Evolutionary conservation across 53 echinoderm and acorn worm species (phyloP).

Genomic region (Henricia sp.): DNA sequence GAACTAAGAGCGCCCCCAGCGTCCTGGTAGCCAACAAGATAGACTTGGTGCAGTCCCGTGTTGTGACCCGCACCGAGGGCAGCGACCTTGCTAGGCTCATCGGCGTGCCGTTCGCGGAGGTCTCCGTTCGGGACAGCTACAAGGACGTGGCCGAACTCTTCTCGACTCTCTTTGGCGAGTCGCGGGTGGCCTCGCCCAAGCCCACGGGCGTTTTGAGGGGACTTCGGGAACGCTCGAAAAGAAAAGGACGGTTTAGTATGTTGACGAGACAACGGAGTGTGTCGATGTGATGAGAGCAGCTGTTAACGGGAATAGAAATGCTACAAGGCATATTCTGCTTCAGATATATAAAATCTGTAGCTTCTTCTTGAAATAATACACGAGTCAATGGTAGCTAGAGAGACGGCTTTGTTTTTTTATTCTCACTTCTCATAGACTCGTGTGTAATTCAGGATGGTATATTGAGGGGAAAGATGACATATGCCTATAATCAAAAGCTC

Average conservation of each 20-base stretch:
- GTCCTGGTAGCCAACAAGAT: slow-evolving; percentile 53
- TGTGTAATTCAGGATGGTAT: no score
- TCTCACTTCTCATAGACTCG: no score
- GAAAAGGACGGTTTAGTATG: slow-evolving; percentile 33
- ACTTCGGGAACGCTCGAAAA: slow-evolving; percentile 21
- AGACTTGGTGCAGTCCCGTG: slow-evolving; percentile 51
- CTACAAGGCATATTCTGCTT: no score
- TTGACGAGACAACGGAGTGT: slow-evolving; percentile 48
- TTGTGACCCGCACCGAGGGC: slow-evolving; percentile 41
- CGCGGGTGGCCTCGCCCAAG: background rate
- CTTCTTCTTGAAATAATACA: no score
- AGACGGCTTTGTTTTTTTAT: no score
- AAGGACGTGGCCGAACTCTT: slow-evolving; percentile 44
- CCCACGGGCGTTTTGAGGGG: slow-evolving; percentile 32
- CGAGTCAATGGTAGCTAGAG: no score
- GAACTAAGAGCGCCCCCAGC: background rate
- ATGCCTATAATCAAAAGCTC: no score
- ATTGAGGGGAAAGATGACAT: no score
- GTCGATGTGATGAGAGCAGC: slow-evolving; percentile 54
- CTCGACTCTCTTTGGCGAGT: background rate
- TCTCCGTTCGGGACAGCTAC: slow-evolving; percentile 66
- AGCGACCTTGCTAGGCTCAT: slow-evolving; percentile 11
- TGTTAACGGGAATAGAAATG: no score
- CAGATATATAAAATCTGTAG: no score
- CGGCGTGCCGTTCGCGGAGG: slow-evolving; percentile 47